These are phyloP conservation scores for Calosoma granatense DNA, from an alignment of 1,140 invertebrate species.

Conservation along the genomic window DNA sequence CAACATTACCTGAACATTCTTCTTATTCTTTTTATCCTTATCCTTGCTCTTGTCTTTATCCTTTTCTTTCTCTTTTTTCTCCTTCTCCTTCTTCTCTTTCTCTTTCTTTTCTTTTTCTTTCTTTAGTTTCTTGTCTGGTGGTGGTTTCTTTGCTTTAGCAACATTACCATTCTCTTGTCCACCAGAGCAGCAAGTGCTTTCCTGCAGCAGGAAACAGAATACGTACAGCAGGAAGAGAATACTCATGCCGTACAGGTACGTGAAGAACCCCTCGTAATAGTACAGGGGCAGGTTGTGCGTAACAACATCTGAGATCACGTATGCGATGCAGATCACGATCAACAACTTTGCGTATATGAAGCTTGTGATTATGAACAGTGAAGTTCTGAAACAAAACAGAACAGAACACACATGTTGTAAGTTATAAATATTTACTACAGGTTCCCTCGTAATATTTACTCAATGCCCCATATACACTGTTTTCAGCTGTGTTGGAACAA, in stretches of 20 bases:
- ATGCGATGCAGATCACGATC: slow-evolving; percentile 83
- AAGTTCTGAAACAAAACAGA: slow-evolving; percentile 63
- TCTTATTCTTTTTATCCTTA: slow-evolving; percentile 45
- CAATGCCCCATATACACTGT: too few species aligned
- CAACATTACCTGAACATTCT: slow-evolving; percentile 44
- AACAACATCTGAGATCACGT: slow-evolving; percentile 86
- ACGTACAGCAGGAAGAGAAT: slow-evolving; percentile 94
- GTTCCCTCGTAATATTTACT: too few species aligned
- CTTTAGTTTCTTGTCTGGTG: slow-evolving; percentile 36
- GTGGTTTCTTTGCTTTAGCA: slow-evolving; percentile 38
- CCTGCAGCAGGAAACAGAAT: slow-evolving; percentile 91
- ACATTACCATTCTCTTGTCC: slow-evolving; percentile 39
- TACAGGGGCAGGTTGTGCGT: slow-evolving; percentile 80
- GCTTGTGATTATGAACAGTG: slow-evolving; percentile 87
- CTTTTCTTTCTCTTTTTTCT: slow-evolving; percentile 39
- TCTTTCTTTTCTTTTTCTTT: slow-evolving; percentile 56
- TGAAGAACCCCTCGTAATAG: slow-evolving; percentile 95
- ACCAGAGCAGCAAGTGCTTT: slow-evolving; percentile 70
- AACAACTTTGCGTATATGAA: slow-evolving; percentile 88
- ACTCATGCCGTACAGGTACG: slow-evolving; percentile 90
- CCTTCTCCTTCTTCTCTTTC: slow-evolving; percentile 51
- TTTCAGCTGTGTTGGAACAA: too few species aligned
- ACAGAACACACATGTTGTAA: slow-evolving; percentile 10
- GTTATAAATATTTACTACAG: too few species aligned
- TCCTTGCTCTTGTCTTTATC: slow-evolving; percentile 38